These are phyloP conservation scores for Pterostichus madidus DNA, from an alignment of 2,888 invertebrate species.

Conservation along the genomic window DNA sequence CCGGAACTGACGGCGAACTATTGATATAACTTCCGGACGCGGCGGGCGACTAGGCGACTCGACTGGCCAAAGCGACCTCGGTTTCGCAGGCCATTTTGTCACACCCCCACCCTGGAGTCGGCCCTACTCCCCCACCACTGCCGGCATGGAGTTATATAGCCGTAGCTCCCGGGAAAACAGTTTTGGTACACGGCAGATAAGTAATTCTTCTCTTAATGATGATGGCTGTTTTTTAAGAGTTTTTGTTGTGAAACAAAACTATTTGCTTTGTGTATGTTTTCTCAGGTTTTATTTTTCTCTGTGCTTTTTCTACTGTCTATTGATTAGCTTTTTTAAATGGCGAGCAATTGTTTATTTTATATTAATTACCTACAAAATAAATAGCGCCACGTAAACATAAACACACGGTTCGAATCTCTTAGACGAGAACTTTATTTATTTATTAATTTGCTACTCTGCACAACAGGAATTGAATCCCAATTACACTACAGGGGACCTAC, in stretches of 20 bases:
- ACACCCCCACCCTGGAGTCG: conserved; percentile 75
- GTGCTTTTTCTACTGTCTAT: too few species aligned
- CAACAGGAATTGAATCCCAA: too few species aligned
- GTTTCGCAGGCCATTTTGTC: conserved; percentile 83
- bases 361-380: too few species aligned
- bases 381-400: too few species aligned
- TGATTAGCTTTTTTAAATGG: too few species aligned
- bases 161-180: conserved; percentile 21
- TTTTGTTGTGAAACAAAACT: too few species aligned
- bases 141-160: conserved; percentile 58
- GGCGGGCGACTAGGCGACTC: conserved; percentile 74
- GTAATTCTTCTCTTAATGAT: background rate
- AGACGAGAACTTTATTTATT: too few species aligned
- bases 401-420: too few species aligned
- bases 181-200: conserved; percentile 16
- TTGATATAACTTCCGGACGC: conserved; percentile 38
- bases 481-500: too few species aligned
- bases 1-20: conserved; percentile 34
- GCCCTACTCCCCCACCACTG: conserved; percentile 73
- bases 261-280: background rate
- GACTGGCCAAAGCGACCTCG: conserved; percentile 75
- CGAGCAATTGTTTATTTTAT: too few species aligned
- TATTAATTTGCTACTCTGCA: too few species aligned
- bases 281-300: background rate
- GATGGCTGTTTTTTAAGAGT: conserved; percentile 27